These are phyloP conservation scores for Crotalus helleri DNA, from an alignment of 2,113 vertebrate genomes.

Conservation along the genomic window DNA sequence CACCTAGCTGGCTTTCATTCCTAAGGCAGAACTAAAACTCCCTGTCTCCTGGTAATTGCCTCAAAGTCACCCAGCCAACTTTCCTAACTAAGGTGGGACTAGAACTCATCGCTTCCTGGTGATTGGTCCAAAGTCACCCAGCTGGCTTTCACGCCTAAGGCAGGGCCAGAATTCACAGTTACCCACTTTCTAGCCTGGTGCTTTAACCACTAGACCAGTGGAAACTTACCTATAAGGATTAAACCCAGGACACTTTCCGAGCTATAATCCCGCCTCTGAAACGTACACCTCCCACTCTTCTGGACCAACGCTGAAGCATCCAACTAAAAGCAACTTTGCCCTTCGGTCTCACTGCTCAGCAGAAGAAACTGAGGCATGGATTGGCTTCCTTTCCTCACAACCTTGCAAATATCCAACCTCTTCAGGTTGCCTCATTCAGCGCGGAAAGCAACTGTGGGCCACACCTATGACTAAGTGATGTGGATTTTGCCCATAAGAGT, in stretches of 20 bases:
- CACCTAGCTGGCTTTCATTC: too few species aligned
- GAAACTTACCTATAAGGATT: not conserved
- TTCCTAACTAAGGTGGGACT: too few species aligned
- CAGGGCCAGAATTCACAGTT: not conserved
- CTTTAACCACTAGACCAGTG: not conserved
- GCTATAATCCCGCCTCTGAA: too few species aligned
- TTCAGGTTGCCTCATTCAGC: not conserved
- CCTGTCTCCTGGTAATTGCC: too few species aligned
- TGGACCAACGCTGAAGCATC: not conserved
- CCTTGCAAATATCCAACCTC: not conserved
- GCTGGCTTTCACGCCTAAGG: not conserved
- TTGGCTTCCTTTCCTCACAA: rapidly evolving
- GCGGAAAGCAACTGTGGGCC: conserved; percentile 18
- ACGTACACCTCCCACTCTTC: not conserved
- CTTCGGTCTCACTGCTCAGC: rapidly evolving
- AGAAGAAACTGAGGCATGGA: conserved; percentile 38
- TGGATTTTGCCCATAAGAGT: conserved; percentile 12
- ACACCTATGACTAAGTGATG: conserved; percentile 35
- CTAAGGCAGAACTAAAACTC: too few species aligned
- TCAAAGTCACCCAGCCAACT: too few species aligned
- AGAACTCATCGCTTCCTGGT: too few species aligned
- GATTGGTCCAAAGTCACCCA: not conserved
- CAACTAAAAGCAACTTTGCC: not conserved
- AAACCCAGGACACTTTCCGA: not conserved
- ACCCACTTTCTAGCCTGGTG: not conserved